These are phyloP conservation scores for Onychostruthus taczanowskii DNA, from an alignment of 2,113 vertebrate species.

Conservation along the genomic window DNA sequence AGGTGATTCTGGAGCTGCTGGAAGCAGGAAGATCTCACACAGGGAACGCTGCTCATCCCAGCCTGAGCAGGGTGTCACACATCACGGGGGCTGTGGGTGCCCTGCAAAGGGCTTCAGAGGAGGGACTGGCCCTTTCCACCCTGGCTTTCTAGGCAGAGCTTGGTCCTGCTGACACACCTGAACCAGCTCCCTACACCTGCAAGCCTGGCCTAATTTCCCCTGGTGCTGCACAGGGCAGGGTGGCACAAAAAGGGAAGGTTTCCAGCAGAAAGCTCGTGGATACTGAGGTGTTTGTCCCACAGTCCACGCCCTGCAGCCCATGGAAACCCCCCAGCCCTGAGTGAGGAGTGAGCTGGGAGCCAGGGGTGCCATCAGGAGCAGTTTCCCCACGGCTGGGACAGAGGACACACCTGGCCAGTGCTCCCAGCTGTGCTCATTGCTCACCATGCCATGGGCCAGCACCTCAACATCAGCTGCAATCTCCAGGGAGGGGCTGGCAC, in stretches of 20 bases:
- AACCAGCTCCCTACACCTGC: background rate
- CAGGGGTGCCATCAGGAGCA: rapidly evolving
- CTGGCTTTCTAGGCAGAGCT: background rate
- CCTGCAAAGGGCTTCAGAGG: background rate
- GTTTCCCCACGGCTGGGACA: rapidly evolving
- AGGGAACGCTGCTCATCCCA: rapidly evolving
- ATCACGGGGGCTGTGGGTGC: rapidly evolving
- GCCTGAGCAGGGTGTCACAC: background rate
- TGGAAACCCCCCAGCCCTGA: background rate
- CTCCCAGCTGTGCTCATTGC: background rate
- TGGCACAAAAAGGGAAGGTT: background rate
- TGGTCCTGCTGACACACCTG: background rate
- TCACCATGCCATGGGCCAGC: background rate
- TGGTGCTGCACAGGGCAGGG: background rate
- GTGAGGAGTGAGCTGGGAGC: background rate
- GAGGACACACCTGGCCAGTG: background rate
- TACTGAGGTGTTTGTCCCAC: background rate
- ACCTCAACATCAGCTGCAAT: rapidly evolving
- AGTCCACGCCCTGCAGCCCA: rapidly evolving
- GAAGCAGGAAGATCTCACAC: background rate
- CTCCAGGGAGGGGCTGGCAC: background rate
- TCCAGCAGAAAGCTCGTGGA: background rate
- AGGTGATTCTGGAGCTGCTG: rapidly evolving
- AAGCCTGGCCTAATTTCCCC: background rate
- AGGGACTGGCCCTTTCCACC: background rate